Conservation (phyloP, 2,888 invertebrate genomes). For the Ectemnius lituratus region DNA sequence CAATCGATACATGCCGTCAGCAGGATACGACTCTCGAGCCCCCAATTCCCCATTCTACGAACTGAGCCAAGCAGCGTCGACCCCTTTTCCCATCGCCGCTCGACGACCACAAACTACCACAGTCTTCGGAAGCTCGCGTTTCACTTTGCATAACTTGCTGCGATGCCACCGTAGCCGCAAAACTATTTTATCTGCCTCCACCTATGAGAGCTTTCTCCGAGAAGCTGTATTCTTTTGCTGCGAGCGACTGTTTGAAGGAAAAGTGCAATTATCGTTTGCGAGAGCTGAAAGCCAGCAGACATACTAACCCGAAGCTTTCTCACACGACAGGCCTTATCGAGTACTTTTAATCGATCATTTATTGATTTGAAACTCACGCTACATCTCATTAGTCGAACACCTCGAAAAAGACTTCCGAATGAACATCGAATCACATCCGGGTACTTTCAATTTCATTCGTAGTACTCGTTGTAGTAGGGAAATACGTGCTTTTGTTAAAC, state of each 20-base stretch:
- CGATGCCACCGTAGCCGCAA: conserved; percentile 60
- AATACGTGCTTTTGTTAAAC: no score
- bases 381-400: no score
- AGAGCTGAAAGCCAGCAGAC: no score
- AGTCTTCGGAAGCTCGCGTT: conserved; percentile 58
- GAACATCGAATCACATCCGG: no score
- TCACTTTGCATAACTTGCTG: conserved; percentile 63
- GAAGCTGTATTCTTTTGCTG: no score
- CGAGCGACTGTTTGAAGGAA: no score
- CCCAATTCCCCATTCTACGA: conserved; percentile 60
- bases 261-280: no score
- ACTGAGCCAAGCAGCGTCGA: conserved; percentile 58
- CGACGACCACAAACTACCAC: conserved; percentile 63
- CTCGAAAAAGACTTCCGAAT: no score
- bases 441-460: no score
- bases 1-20: conserved; percentile 72
- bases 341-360: no score
- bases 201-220: neutral
- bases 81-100: conserved; percentile 39
- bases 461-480: no score
- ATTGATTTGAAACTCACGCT: no score
- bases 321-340: neutral
- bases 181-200: conserved; percentile 50
- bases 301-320: conserved; percentile 3
- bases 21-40: conserved; percentile 59